Evolutionary conservation across 2,797 vertebrate genomes (phyloP), one percentile per base, ranked within the genome.

Genomic region (Argentina silus): DNA sequence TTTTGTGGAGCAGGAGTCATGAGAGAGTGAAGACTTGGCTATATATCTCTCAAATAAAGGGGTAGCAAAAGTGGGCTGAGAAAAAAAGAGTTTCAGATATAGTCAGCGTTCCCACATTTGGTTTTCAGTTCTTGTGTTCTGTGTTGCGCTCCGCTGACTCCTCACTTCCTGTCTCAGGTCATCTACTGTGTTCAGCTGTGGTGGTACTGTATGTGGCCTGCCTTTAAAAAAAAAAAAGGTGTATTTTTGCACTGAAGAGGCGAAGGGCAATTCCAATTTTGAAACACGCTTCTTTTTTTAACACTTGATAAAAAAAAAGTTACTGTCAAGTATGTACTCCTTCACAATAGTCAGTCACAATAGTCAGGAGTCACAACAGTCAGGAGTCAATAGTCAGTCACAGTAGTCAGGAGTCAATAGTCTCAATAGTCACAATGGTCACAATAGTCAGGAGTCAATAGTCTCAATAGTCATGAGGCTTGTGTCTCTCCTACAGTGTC

Each of bases 131-230:
- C 27, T 36, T 53, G 10, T 51, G 15, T 64, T 57, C 15, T 48
- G 27, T 42, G 8, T 27, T 48, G 11, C 45, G 65, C 64, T 43
- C 15, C 3, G 47, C 19, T 14, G 23, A 2, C 3, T 42, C 11
- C 21, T 70, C 55, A 66, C 17, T 74, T 74, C 61, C 61, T 70
- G 43, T 53, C 15, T 15, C 6, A 8, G 15, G 48, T 67, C n/a
- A 7, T 10, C 15, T 53, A 10, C 9, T 17, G 19, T 51, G 6
- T 15, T 21, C 10, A 17, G 53, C 2, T n/a, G 14, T 73, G 27
- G 14, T 47, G 17, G 56, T 59, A 10, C n/a, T n/a, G n/a, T n/a
- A n/a, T 60, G 57, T 11, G 57, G 3, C 57, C 5, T 60, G 5
- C 0, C 14, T 57, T 8, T 36, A 36, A 36, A 36, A 36, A 36